Evolutionary conservation across 2,888 invertebrate genomes (phyloP), one percentile per base, ranked within the genome.

Genomic region (Macrosiphum euphorbiae): DNA sequence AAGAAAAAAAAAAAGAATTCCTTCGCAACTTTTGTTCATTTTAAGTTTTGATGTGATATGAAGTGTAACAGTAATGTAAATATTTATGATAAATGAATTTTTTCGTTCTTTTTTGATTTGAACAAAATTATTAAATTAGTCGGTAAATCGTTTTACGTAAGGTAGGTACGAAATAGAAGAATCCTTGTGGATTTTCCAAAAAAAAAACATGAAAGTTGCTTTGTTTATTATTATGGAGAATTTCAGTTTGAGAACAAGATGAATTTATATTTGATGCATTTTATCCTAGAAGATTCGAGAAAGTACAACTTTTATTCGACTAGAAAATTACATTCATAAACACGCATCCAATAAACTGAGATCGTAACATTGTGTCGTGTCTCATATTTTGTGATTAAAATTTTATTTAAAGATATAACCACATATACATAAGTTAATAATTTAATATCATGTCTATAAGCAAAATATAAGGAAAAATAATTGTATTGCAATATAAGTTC

Each of bases 81-180:
- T 78, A 20, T 35, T 7, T 78, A 90, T 26, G 26, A 41, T 52
- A 84, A 90, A 52, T 41, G 3, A 52, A 91, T 52, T 28, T 26
- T 10, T 88, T 47, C 16, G 2, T 52, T 24, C 44, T 55, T 55
- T 47, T 86, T 58, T 26, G 20, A 3, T 26, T 90, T 78, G 28
- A 90, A 78, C 3, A 41, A 13, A 24, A 91, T 58, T 47, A 86
- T 91, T 91, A 86, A 91, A 91, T 86, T 58, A 86, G 85, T 58
- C n/a, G 5, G n/a, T 44, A 58, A 86, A 86, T 91, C 26, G 85
- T 91, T 91, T 86, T 26, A 10, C 20, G 41, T 50, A 28, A 28
- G 10, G 20, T 20, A n/a, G 24, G 35, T 88, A 61, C 5, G 58
- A 8, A 41, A 16, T 41, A 35, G 47, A 13, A 58, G 26, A 84